Conservation (phyloP, 2,113 vertebrate genomes). For the Pica pica region DNA sequence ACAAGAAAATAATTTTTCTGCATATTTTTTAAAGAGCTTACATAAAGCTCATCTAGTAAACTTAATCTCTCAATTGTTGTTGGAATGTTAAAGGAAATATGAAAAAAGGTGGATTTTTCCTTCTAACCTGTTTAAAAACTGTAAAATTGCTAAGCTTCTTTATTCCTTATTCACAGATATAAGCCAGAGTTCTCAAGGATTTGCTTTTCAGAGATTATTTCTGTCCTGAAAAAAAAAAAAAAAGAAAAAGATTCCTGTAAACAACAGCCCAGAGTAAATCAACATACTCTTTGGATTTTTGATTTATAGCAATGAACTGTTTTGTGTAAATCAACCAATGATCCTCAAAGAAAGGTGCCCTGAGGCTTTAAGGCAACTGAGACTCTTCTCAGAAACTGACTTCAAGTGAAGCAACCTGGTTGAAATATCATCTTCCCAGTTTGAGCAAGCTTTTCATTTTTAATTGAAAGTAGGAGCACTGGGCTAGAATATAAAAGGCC, state of each 20-base stretch:
- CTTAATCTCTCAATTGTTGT: background rate
- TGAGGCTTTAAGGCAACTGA: constrained; percentile 39
- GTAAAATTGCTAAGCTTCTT: background rate
- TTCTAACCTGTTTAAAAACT: background rate
- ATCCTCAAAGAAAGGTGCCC: constrained; percentile 50
- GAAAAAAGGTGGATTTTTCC: background rate
- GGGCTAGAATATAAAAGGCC: background rate
- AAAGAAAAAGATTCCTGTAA: background rate
- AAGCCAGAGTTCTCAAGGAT: background rate
- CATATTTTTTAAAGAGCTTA: background rate
- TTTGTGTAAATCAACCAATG: constrained; percentile 43
- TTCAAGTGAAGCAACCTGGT: constrained; percentile 34
- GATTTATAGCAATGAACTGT: constrained; percentile 29
- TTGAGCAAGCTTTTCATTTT: constrained; percentile 36
- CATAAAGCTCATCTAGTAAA: background rate
- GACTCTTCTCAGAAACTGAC: background rate
- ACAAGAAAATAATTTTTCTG: background rate
- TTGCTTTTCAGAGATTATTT: background rate
- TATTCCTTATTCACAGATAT: background rate
- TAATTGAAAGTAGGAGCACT: constrained; percentile 38
- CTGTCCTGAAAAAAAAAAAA: background rate
- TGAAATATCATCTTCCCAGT: constrained; percentile 22
- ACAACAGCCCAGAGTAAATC: constrained; percentile 29
- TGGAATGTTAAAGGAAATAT: background rate
- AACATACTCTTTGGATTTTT: constrained; percentile 27